Evolutionary conservation across 2,113 vertebrate genomes (phyloP).

Genomic region (Manacus vitellinus): DNA sequence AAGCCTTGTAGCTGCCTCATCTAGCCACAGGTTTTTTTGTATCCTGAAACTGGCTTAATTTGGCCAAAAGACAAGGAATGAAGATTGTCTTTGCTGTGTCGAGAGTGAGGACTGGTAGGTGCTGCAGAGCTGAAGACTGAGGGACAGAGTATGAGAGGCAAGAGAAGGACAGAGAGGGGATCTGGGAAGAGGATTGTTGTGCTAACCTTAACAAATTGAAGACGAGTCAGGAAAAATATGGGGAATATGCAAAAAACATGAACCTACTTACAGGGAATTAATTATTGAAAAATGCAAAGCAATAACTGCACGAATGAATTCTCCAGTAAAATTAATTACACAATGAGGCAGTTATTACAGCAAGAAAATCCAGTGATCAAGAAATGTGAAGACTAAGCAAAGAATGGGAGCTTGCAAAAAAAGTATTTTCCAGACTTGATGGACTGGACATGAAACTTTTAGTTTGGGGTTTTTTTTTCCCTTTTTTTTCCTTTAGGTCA

Average conservation of each 20-base stretch:
- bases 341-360: not conserved
- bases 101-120: not conserved
- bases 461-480: accelerated
- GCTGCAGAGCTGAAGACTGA: not conserved
- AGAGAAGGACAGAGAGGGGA: not conserved
- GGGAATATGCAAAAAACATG: not conserved
- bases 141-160: not conserved
- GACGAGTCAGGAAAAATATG: not conserved
- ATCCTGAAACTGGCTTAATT: not conserved
- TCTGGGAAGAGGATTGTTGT: not conserved
- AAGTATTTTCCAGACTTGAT: not conserved
- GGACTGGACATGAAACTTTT: not conserved
- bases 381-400: not conserved
- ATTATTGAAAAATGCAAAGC: not conserved
- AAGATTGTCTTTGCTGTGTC: not conserved
- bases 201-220: not conserved
- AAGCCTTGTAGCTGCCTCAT: not conserved
- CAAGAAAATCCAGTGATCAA: not conserved
- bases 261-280: not conserved
- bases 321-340: not conserved
- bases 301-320: not conserved
- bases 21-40: too few relatives aligned
- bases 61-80: not conserved
- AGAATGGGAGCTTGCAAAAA: not conserved
- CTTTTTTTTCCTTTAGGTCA: not conserved